Evolutionary conservation across 2,888 invertebrate species (phyloP), one percentile per base, ranked within the genome.

Genomic region (Steinernema scapterisci): DNA sequence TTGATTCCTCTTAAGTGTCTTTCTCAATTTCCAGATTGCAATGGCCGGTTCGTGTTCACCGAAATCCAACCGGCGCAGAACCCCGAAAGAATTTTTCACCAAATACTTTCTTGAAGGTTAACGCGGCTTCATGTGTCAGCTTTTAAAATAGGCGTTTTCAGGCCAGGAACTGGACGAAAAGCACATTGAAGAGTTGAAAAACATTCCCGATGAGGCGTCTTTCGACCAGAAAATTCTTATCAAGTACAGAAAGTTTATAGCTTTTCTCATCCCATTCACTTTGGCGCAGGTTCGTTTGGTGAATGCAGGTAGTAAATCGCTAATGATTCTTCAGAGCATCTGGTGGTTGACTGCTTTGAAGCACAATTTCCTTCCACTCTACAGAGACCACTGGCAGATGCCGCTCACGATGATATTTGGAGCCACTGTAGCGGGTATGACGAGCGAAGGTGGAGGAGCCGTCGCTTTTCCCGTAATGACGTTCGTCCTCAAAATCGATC

Each of bases 341-440:
- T 86, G 85, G 84, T 86, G 83, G 84, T 73, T 78, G 11, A 72
- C 77, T 27, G 81, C 83, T 21, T 79, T 86, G 72, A 78, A 80
- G n/a, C 78, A 81, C 78, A 76, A 83, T 75, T 77, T 79, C 51
- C 84, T 84, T 81, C 73, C 76, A 70, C 79, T 78, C 70, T 85
- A 82, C 74, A 74, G 74, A 19, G 78, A 80, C 23, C 82, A 81
- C 71, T 86, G 81, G 80, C 79, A 79, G 70, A 84, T 86, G 81
- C 80, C 82, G 23, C 56, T 85, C 38, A 84, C 85, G 6, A 85
- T 85, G 85, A 75, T 84, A 3, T 76, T 84, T 23, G 85, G 85
- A 7, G 83, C 85, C 21, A 80, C 82, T 25, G 81, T 85, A 48
- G 85, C 84, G 46, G 84, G 83, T 81, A 81, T 81, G 79, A 82